Evolutionary conservation across 1,140 invertebrate genomes (phyloP).

Genomic region (Euglossa dilemma): DNA sequence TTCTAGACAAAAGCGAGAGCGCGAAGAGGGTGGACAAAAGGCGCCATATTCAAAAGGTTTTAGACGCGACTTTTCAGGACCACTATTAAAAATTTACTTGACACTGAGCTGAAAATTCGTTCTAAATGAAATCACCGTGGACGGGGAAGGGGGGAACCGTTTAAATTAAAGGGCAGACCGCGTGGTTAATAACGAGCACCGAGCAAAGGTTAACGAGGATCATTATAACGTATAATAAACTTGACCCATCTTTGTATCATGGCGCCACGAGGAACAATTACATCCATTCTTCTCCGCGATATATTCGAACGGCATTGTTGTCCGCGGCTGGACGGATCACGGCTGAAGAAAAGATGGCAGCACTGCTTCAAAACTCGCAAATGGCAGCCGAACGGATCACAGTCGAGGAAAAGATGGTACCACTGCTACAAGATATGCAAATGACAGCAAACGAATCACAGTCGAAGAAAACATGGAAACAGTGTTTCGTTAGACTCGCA

Average conservation of each 20-base stretch:
- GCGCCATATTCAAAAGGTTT: neutral
- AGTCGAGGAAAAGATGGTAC: too few relatives aligned
- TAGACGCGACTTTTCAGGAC: neutral
- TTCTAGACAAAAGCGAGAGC: neutral
- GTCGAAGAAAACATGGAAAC: too few relatives aligned
- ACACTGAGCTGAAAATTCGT: rapidly evolving
- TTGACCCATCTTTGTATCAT: constrained; percentile 20
- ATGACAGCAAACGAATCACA: too few relatives aligned
- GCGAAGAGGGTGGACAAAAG: neutral
- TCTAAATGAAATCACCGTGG: neutral
- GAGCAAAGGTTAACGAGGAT: constrained; percentile 14
- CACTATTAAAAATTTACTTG: neutral
- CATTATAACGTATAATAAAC: constrained; percentile 23
- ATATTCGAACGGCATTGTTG: constrained; percentile 5
- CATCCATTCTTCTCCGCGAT: neutral
- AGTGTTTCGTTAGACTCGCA: too few relatives aligned
- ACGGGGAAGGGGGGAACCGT: neutral
- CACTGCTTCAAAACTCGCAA: neutral
- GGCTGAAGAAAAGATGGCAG: neutral
- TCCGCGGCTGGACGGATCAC: neutral
- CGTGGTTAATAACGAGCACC: neutral
- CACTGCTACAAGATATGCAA: too few relatives aligned
- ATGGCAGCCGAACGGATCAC: too few relatives aligned
- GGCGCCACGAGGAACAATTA: neutral
- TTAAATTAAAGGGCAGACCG: neutral